Conservation (phyloP, 2,888 invertebrate species). For the Gisinianus flammeolus region DNA sequence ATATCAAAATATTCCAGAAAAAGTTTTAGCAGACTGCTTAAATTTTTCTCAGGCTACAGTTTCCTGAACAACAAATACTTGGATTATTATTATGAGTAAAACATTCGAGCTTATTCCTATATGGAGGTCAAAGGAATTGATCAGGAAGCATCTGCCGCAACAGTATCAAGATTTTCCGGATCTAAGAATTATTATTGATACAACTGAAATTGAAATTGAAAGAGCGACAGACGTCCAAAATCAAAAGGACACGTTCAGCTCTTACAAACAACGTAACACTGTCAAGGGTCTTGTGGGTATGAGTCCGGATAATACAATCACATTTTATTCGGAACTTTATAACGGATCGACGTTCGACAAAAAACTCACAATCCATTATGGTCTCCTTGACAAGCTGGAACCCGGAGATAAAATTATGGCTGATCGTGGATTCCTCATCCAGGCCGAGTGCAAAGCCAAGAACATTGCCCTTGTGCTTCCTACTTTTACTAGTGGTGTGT, state of each 20-base stretch:
- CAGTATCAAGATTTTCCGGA: background rate
- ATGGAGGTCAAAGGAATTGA: too few species aligned
- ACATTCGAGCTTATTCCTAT: too few species aligned
- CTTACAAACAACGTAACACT: conserved; percentile 57
- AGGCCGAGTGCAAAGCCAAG: conserved; percentile 36
- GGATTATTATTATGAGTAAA: too few species aligned
- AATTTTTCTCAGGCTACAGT: too few species aligned
- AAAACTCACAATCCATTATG: conserved; percentile 42
- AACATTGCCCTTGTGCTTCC: conserved; percentile 44
- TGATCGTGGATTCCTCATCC: conserved; percentile 54
- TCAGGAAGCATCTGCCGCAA: too few species aligned
- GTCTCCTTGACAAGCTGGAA: conserved; percentile 40
- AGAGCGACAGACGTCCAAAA: background rate
- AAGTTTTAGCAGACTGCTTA: too few species aligned
- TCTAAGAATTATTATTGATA: background rate
- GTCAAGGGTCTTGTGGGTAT: conserved; percentile 58
- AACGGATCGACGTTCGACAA: conserved; percentile 58
- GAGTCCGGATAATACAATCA: conserved; percentile 59
- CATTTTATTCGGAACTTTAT: conserved; percentile 57
- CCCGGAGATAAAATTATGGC: conserved; percentile 54
- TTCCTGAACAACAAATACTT: too few species aligned
- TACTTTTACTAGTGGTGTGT: conserved; percentile 30
- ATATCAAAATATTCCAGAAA: too few species aligned
- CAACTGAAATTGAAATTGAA: conserved; percentile 6
- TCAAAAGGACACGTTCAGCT: background rate